Conservation (phyloP, 1,140 invertebrate genomes). For the Ectropis grisescens region DNA sequence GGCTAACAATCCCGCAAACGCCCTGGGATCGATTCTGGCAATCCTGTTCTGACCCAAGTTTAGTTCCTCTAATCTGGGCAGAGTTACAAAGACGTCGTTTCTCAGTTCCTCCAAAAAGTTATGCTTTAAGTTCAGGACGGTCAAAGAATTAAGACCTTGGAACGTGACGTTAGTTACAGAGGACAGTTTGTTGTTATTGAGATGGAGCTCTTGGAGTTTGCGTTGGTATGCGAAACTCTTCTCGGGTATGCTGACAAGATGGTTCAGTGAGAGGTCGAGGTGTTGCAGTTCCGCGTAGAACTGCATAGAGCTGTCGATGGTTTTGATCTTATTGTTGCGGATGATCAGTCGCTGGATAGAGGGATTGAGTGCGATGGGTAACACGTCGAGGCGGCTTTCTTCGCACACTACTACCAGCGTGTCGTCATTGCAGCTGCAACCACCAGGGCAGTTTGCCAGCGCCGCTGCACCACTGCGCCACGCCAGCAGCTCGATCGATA, state of each 20-base stretch:
- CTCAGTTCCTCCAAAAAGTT: slow-evolving; percentile 87
- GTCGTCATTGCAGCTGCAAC: slow-evolving; percentile 90
- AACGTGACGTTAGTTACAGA: slow-evolving; percentile 84
- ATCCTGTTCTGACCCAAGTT: slow-evolving; percentile 91
- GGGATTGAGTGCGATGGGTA: slow-evolving; percentile 92
- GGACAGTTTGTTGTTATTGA: slow-evolving; percentile 89
- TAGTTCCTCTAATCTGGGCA: slow-evolving; percentile 84
- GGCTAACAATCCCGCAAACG: slow-evolving; percentile 82
- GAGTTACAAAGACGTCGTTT: slow-evolving; percentile 79
- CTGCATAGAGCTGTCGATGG: slow-evolving; percentile 87
- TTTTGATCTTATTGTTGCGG: slow-evolving; percentile 88
- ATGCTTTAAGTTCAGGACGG: slow-evolving; percentile 83
- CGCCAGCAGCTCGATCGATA: slow-evolving; percentile 37
- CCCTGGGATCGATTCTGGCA: slow-evolving; percentile 80
- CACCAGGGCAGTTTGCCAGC: slow-evolving; percentile 79
- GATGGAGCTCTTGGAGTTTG: slow-evolving; percentile 84
- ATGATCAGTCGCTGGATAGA: slow-evolving; percentile 87
- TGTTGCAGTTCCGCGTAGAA: slow-evolving; percentile 88
- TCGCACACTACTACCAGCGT: slow-evolving; percentile 89
- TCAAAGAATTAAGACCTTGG: slow-evolving; percentile 81
- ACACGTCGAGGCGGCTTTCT: slow-evolving; percentile 86
- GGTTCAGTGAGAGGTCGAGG: slow-evolving; percentile 87
- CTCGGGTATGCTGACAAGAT: slow-evolving; percentile 82
- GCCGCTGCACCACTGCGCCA: slow-evolving; percentile 47
- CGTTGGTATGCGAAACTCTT: slow-evolving; percentile 84